phyloP scores from a whole-genome alignment of 1,140 invertebrate species.

The Drosophila lowei region DNA sequence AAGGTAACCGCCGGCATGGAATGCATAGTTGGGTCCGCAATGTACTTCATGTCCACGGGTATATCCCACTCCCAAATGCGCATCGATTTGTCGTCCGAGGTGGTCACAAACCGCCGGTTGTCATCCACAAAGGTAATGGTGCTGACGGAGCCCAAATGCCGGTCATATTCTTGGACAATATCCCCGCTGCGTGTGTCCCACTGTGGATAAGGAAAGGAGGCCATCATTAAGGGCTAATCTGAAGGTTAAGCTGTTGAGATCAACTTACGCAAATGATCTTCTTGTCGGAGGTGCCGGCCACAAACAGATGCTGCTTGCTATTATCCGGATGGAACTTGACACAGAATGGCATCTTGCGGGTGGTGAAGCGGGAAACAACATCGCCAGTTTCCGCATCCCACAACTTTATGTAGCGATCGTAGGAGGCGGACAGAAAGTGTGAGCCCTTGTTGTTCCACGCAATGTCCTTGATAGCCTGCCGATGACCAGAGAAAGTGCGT shows the following conservation, averaged over 20 bases:
- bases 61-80: conserved; percentile 99
- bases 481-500: conserved; percentile 98
- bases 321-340: conserved; percentile 99
- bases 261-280: conserved; percentile 98
- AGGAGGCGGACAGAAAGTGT: conserved; percentile 96
- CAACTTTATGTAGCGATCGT: conserved; percentile 97
- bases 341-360: conserved; percentile 97
- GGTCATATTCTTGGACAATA: conserved; percentile 99
- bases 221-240: neutral
- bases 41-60: conserved; percentile 99
- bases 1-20: conserved; percentile 98
- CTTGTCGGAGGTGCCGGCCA: conserved; percentile 99
- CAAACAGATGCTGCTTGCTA: conserved; percentile 98
- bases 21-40: conserved; percentile 99
- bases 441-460: conserved; percentile 97
- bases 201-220: conserved; percentile 84
- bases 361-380: conserved; percentile 96
- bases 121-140: conserved; percentile 99
- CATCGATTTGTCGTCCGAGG: conserved; percentile 99
- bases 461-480: conserved; percentile 98
- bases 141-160: conserved; percentile 99
- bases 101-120: conserved; percentile 98
- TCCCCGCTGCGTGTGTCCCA: conserved; percentile 98
- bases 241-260: neutral
- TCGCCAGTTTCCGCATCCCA: conserved; percentile 99